These are phyloP conservation scores for Gymnobelideus leadbeateri DNA, from an alignment of 2,113 vertebrate genomes.

Conservation along the genomic window DNA sequence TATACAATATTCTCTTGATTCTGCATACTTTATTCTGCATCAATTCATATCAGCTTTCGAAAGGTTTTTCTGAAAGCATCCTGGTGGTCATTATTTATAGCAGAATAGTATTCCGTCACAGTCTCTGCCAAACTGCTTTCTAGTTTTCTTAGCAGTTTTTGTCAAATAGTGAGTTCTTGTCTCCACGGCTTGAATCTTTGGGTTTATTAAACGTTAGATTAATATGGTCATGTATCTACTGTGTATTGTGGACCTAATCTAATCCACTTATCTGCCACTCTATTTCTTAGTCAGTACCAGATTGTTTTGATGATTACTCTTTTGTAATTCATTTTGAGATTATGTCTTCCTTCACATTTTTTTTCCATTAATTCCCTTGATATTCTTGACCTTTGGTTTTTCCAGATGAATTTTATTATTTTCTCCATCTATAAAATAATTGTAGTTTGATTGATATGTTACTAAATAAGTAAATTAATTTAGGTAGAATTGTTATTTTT, in stretches of 20 bases:
- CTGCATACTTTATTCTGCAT: not conserved
- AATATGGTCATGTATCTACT: not conserved
- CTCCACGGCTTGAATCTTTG: not conserved
- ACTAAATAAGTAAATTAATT: not conserved
- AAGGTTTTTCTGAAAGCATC: not conserved
- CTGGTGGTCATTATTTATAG: not conserved
- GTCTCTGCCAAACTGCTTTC: not conserved
- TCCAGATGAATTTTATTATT: not conserved
- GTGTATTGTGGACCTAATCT: not conserved
- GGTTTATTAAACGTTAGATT: not conserved
- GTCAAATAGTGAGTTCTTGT: not conserved
- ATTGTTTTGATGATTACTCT: not conserved
- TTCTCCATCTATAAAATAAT: not conserved
- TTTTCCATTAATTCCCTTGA: not conserved
- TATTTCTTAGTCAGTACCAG: not conserved
- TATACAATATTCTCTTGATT: not conserved
- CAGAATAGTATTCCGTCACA: not conserved
- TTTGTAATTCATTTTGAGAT: not conserved
- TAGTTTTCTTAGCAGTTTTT: not conserved
- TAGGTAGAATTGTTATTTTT: not conserved
- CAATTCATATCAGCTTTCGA: not conserved
- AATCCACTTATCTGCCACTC: not conserved
- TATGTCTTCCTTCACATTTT: not conserved
- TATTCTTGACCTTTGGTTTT: not conserved
- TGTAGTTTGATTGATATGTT: not conserved